These are phyloP conservation scores for Eurosta solidaginis DNA, from an alignment of 1,140 invertebrate species.

Conservation along the genomic window DNA sequence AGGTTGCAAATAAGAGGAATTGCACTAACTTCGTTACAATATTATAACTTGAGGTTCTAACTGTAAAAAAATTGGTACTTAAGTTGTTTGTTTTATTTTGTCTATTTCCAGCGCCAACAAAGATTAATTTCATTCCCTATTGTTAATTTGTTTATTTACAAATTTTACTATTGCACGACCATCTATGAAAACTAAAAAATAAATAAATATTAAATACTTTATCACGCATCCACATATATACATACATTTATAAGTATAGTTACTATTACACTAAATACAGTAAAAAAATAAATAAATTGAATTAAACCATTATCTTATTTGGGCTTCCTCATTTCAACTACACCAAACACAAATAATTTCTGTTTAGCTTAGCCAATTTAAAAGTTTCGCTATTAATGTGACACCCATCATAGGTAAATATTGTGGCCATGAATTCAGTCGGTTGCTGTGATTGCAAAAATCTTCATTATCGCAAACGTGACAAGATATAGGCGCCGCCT, in stretches of 20 bases:
- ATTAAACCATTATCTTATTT: background rate
- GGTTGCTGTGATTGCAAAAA: conserved; percentile 44
- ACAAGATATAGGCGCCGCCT: conserved; percentile 46
- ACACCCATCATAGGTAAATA: background rate
- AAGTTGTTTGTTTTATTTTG: too few species aligned
- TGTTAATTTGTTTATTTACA: background rate
- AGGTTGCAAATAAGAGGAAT: too few species aligned
- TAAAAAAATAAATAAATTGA: background rate
- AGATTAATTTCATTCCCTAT: background rate
- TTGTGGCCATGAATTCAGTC: background rate
- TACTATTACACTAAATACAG: background rate
- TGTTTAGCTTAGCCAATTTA: background rate
- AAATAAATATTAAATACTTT: conserved; percentile 28
- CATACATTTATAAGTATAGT: background rate
- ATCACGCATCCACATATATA: background rate
- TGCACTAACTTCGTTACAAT: too few species aligned
- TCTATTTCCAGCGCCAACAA: background rate
- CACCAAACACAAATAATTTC: background rate
- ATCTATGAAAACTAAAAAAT: background rate
- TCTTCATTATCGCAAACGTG: conserved; percentile 50
- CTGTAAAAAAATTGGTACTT: too few species aligned
- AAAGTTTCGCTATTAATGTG: conserved; percentile 16
- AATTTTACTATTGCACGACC: background rate
- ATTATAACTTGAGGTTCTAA: too few species aligned
- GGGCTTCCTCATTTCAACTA: too few species aligned